Evolutionary conservation across 2,797 vertebrate species (phyloP), one percentile per base, ranked within the genome.

Genomic region (Carduelis carduelis): DNA sequence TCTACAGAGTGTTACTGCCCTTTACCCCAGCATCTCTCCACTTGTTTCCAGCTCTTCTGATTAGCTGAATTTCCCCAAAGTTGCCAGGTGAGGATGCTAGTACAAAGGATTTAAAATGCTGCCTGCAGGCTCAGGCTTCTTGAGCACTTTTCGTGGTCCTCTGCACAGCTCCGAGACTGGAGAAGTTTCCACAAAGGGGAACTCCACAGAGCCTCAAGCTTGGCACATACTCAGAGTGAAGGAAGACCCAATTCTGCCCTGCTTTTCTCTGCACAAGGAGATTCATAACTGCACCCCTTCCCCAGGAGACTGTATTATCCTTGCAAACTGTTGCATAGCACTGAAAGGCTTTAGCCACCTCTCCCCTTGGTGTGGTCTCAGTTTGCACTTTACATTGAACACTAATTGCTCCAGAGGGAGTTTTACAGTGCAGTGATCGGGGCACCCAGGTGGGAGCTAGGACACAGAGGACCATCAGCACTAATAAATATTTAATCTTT

Each of bases 401-500:
- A 18, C 0, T 0, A 64, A 90, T 77, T 41, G 30, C 76, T 85
- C 84, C 85, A 32, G 68, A 70, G 69, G 52, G 79, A 94, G 14
- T 19, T 3, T 59, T 85, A 20, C 60, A 70, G 49, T 4, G 46
- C 39, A 34, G 37, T 6, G 61, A 86, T 18, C 43, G 53, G 46
- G 69, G 78, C 71, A 72, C 63, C 75, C 78, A 59, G 26, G 39
- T 63, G 83, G 78, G 84, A 89, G 59, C 47, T 74, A 89, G 59
- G 70, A 70, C 89, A 49, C 2, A 1, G 0, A 57, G 63, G 66
- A 80, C 64, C 66, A 90, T 86, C 86, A 76, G 22, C 9, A 0
- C 64, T 91, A 70, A 89, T 85, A 92, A 94, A 92, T 92, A 89
- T 89, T 93, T 96, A 53, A 93, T 87, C 53, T 71, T 71, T n/a